Conservation (phyloP, 2,888 invertebrate species). For the Pyrrhosoma nymphula region DNA sequence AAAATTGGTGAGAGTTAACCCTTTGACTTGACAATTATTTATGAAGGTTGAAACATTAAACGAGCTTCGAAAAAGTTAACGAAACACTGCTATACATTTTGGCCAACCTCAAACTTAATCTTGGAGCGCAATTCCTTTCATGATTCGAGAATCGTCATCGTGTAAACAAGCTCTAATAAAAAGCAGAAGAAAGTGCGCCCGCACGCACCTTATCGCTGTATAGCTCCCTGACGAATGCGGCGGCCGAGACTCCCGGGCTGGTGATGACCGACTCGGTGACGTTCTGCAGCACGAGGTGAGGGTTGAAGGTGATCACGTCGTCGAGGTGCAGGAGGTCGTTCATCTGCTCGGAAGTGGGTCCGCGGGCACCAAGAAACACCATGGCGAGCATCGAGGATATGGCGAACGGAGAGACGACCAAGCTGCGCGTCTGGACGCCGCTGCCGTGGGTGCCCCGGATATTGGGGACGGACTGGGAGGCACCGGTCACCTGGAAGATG, state of each 20-base stretch:
- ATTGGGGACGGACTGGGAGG: conserved; percentile 77
- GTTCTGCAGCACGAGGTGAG: conserved; percentile 91
- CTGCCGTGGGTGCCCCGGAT: conserved; percentile 35
- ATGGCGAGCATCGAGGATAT: conserved; percentile 92
- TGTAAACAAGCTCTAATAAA: too few species aligned
- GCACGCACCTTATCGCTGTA: conserved; percentile 85
- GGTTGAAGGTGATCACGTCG: conserved; percentile 94
- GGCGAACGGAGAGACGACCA: conserved; percentile 91
- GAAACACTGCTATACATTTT: too few species aligned
- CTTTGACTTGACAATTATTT: too few species aligned
- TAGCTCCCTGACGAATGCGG: conserved; percentile 90
- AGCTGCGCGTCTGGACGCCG: conserved; percentile 80
- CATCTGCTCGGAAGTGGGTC: conserved; percentile 93
- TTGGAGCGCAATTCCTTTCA: too few species aligned
- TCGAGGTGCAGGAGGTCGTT: conserved; percentile 91
- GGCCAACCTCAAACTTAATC: too few species aligned
- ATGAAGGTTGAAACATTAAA: too few species aligned
- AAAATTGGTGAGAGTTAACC: too few species aligned
- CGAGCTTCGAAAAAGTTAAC: too few species aligned
- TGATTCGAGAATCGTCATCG: too few species aligned
- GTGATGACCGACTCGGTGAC: conserved; percentile 86
- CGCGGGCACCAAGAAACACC: conserved; percentile 93
- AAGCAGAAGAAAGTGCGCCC: too few species aligned
- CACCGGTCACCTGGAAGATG: conserved; percentile 83
- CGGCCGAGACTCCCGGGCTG: conserved; percentile 86